These are phyloP conservation scores for Kryphioiulus occultus DNA, from an alignment of 2,888 invertebrate genomes.

Conservation along the genomic window DNA sequence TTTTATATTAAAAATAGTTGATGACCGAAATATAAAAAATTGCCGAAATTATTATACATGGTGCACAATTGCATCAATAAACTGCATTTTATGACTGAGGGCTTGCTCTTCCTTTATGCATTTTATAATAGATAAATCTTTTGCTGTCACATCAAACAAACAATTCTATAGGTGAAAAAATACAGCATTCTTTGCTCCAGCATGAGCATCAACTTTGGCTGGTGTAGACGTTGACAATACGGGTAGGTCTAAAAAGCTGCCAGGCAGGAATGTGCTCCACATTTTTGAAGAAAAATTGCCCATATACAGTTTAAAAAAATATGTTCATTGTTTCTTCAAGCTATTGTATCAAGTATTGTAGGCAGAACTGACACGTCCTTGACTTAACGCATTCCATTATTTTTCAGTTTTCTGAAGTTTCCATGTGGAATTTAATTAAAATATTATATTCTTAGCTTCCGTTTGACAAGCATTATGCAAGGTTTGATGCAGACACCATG, in stretches of 20 bases:
- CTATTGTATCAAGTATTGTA: not conserved
- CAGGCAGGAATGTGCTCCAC: slow-evolving; percentile 18
- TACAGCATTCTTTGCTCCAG: not conserved
- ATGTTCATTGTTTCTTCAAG: not conserved
- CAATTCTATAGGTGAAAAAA: not conserved
- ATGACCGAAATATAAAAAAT: not conserved
- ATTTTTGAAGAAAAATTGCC: not conserved
- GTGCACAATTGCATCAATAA: not conserved
- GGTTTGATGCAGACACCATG: no score
- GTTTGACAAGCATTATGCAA: no score
- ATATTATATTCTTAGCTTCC: no score
- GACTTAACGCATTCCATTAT: not conserved
- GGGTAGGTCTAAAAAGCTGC: not conserved
- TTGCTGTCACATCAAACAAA: not conserved
- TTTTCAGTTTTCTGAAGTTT: not conserved
- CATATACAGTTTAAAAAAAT: not conserved
- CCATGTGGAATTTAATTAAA: not conserved
- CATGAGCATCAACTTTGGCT: not conserved
- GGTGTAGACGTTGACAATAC: not conserved
- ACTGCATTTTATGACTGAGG: not conserved
- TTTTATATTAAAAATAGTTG: not conserved
- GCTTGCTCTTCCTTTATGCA: not conserved
- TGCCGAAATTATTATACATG: not conserved
- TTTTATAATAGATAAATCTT: not conserved
- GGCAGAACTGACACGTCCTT: not conserved